Percentiles rank a stretch among this genome's conserved stretches.
Conservation (phyloP, 2,888 invertebrate species). For the Sphaerophoria rueppellii region DNA sequence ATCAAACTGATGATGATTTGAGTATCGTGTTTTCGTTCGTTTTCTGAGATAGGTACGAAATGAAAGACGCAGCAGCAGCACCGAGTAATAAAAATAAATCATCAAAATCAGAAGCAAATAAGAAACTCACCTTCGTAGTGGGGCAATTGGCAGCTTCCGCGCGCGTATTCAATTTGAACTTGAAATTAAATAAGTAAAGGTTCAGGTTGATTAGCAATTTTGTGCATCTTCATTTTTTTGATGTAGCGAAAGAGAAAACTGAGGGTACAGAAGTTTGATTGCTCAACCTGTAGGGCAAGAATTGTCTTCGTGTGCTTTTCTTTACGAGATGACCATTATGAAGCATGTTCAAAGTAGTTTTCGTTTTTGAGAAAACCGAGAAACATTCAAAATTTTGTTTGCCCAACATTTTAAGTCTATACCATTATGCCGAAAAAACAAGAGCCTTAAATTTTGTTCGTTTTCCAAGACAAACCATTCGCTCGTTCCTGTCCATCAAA, state of each 20-base stretch:
- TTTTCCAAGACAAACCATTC: background rate
- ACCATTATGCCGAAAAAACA: no score
- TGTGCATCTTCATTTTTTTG: background rate
- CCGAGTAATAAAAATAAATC: background rate
- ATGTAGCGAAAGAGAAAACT: no score
- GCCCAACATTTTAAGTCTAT: no score
- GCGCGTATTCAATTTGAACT: constrained; percentile 64
- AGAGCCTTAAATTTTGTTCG: no score
- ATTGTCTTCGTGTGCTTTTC: no score
- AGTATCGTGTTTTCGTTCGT: constrained; percentile 17
- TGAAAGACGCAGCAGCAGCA: constrained; percentile 2
- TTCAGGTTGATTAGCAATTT: constrained; percentile 59
- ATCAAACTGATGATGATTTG: constrained; percentile 51
- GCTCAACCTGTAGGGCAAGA: no score
- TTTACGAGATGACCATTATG: no score
- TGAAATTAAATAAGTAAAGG: constrained; percentile 63
- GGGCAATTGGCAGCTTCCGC: constrained; percentile 60
- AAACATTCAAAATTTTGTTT: no score
- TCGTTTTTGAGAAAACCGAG: no score
- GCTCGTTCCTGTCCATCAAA: background rate
- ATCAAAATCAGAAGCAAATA: constrained; percentile 34
- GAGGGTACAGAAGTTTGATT: no score
- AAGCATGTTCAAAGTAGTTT: no score
- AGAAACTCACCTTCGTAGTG: constrained; percentile 28
- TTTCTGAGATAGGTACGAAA: background rate